These are phyloP conservation scores for Diploscapter pachys DNA, from an alignment of 1,140 invertebrate genomes.

Conservation along the genomic window DNA sequence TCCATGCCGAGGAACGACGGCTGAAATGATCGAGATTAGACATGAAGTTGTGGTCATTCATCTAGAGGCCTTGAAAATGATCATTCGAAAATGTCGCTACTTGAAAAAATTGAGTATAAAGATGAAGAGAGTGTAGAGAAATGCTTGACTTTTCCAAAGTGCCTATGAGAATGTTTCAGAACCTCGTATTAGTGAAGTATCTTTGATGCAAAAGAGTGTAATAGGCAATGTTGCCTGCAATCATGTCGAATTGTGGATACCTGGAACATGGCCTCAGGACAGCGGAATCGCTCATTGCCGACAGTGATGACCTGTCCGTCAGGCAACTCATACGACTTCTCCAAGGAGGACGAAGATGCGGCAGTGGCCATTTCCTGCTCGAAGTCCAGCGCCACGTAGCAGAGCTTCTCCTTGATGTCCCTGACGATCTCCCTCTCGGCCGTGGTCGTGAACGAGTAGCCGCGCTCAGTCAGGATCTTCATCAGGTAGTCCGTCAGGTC, in stretches of 20 bases:
- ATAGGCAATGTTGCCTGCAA: too few species aligned
- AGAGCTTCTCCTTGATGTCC: slow-evolving; percentile 72
- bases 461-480: slow-evolving; percentile 50
- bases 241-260: background rate
- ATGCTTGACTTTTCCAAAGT: too few species aligned
- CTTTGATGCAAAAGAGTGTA: too few species aligned
- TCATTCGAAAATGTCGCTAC: too few species aligned
- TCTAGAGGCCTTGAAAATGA: too few species aligned
- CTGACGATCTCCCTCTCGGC: slow-evolving; percentile 69
- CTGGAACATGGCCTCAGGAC: slow-evolving; percentile 59
- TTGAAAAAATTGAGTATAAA: too few species aligned
- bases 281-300: slow-evolving; percentile 61
- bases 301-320: slow-evolving; percentile 60
- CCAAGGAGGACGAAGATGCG: slow-evolving; percentile 62
- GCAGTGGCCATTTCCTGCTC: slow-evolving; percentile 90
- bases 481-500: slow-evolving; percentile 49
- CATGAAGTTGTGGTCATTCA: background rate
- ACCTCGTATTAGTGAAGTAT: too few species aligned
- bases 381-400: slow-evolving; percentile 78
- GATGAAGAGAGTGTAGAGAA: too few species aligned
- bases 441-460: slow-evolving; percentile 40
- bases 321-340: slow-evolving; percentile 62
- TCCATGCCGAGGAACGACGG: slow-evolving; percentile 59
- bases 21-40: slow-evolving; percentile 39
- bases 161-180: too few species aligned